A percentile compares a stretch with the other conserved stretches of the same genome.
Conservation (phyloP, 2,113 vertebrate genomes). For the Anolis sagrei region DNA sequence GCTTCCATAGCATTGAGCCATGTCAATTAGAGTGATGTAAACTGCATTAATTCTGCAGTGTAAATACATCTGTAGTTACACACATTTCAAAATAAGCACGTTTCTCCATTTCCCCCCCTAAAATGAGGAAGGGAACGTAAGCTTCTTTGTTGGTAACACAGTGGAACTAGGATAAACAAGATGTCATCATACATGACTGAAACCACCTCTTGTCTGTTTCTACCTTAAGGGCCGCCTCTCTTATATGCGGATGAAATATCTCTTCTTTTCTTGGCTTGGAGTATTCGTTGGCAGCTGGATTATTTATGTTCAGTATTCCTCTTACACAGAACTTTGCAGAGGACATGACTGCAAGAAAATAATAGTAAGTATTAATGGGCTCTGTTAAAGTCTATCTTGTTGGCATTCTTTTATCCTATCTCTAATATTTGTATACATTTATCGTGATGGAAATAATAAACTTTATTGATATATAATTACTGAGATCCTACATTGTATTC, state of each 20-base stretch:
- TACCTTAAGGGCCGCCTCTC: constrained; percentile 89
- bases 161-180: constrained; percentile 12
- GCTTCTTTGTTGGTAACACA: constrained; percentile 7
- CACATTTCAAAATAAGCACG: not conserved
- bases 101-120: not conserved
- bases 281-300: constrained; percentile 98
- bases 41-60: not conserved
- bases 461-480: not conserved
- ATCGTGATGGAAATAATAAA: not conserved
- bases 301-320: constrained; percentile 92
- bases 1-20: too few species aligned
- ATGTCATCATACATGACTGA: constrained; percentile 36
- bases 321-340: constrained; percentile 95
- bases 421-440: constrained; percentile 18
- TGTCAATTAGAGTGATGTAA: too few species aligned
- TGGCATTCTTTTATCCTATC: constrained; percentile 27
- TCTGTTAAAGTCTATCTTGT: not conserved
- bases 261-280: constrained; percentile 96
- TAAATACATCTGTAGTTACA: not conserved
- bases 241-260: constrained; percentile 91
- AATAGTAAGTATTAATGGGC: constrained; percentile 85
- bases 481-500: too few species aligned
- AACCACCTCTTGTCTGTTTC: constrained; percentile 45
- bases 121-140: not conserved
- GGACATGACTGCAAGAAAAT: constrained; percentile 94